These are phyloP conservation scores for Uloborus diversus DNA, from an alignment of 1,140 invertebrate species.

Conservation along the genomic window DNA sequence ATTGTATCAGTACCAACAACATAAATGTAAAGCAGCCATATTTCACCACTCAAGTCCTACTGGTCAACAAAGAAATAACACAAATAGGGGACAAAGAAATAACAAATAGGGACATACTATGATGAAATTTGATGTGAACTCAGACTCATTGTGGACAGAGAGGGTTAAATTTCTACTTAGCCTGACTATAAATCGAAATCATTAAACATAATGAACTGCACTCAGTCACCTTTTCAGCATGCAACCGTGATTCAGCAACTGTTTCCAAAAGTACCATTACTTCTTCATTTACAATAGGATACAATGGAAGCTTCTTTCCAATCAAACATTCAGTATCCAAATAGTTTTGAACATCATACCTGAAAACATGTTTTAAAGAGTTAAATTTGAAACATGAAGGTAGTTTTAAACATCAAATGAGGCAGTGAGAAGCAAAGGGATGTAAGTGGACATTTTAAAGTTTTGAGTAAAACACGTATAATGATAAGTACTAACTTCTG, in stretches of 20 bases:
- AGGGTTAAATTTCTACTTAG: no score
- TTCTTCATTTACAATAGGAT: slow-evolving; percentile 89
- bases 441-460: not conserved
- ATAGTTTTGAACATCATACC: slow-evolving; percentile 96
- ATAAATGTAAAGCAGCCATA: no score
- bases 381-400: not conserved
- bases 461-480: not conserved
- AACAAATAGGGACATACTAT: no score
- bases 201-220: not conserved
- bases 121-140: no score
- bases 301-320: slow-evolving; percentile 89
- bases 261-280: slow-evolving; percentile 94
- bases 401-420: not conserved
- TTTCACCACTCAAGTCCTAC: no score
- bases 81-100: no score
- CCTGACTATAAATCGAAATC: no score
- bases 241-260: slow-evolving; percentile 88
- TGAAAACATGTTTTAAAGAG: slow-evolving; percentile 64
- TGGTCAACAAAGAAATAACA: no score
- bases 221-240: slow-evolving; percentile 73
- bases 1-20: no score
- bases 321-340: slow-evolving; percentile 96
- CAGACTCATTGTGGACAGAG: no score
- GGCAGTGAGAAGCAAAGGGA: no score
- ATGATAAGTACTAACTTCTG: no score